A percentile compares a stretch with the other conserved stretches of the same genome.
These are phyloP conservation scores for Otis tarda DNA, from an alignment of 2,113 vertebrate genomes.

Conservation along the genomic window DNA sequence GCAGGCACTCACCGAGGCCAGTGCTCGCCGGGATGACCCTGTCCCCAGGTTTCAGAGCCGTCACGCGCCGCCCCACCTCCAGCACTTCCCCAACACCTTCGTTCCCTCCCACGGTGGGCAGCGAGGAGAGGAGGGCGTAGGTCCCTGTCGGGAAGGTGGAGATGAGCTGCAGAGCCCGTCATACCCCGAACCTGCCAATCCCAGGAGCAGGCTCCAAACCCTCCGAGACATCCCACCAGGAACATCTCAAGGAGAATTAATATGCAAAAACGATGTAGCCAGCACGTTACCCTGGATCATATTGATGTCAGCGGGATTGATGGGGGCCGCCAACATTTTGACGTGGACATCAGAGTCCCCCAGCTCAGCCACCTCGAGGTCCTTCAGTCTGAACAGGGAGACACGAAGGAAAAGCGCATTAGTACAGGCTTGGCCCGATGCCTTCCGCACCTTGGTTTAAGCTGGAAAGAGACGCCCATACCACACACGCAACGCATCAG, in stretches of 20 bases:
- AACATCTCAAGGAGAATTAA: neutral
- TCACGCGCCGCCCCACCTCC: conserved; percentile 83
- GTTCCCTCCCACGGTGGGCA: conserved; percentile 91
- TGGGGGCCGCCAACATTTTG: conserved; percentile 91
- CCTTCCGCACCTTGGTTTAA: neutral
- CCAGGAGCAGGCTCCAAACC: neutral
- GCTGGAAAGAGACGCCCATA: neutral
- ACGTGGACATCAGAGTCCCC: conserved; percentile 79
- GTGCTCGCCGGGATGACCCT: conserved; percentile 85
- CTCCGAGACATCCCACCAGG: accelerated
- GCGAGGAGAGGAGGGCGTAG: conserved; percentile 82
- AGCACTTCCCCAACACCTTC: conserved; percentile 90
- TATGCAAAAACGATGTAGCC: accelerated
- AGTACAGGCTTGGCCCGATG: neutral
- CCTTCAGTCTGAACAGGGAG: conserved; percentile 79
- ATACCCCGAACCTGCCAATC: neutral
- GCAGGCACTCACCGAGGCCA: conserved; percentile 80
- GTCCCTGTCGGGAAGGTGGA: conserved; percentile 75
- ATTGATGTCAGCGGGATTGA: conserved; percentile 96
- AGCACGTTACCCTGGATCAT: conserved; percentile 89
- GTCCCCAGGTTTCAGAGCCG: conserved; percentile 80
- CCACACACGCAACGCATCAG: accelerated
- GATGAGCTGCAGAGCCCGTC: neutral
- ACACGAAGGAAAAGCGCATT: neutral
- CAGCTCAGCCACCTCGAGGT: conserved; percentile 70